Percentiles rank a stretch among this genome's conserved stretches.
Evolutionary conservation across 2,797 vertebrate genomes (phyloP).

Genomic region (Enteromius radiatus): DNA sequence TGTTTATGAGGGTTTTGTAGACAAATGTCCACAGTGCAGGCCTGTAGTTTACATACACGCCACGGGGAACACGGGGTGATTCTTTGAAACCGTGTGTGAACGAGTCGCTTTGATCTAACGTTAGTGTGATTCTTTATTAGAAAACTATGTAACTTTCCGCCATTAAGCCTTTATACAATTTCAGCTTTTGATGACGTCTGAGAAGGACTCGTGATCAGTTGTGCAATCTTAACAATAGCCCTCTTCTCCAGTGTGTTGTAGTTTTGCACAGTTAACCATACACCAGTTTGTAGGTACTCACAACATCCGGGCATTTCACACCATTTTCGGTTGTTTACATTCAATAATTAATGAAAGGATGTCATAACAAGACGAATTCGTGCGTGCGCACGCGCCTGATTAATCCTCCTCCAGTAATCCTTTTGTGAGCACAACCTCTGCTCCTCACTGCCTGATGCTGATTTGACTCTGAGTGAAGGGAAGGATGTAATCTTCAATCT

Average conservation of each 20-base stretch:
- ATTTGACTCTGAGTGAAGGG: not conserved
- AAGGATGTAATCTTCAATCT: not conserved
- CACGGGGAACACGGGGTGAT: not conserved
- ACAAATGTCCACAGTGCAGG: not conserved
- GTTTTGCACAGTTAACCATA: no score
- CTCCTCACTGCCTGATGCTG: slow-evolving; percentile 19
- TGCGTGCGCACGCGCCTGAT: slow-evolving; percentile 61
- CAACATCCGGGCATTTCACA: not conserved
- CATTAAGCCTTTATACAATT: not conserved
- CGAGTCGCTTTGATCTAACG: not conserved
- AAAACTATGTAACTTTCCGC: not conserved
- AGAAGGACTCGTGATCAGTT: not conserved
- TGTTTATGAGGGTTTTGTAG: not conserved
- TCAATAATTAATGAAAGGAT: slow-evolving; percentile 11
- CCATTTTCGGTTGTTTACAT: slow-evolving; percentile 9
- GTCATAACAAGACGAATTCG: slow-evolving; percentile 42
- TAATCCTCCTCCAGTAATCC: slow-evolving; percentile 72
- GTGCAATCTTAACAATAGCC: not conserved
- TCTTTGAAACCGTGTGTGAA: not conserved
- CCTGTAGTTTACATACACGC: slow-evolving; percentile 16
- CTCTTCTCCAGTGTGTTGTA: not conserved
- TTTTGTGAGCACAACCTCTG: slow-evolving; percentile 65
- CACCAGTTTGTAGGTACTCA: not conserved
- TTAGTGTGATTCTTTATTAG: not conserved
- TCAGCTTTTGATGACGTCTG: not conserved